Base-by-base conservation (phyloP, 1,140 invertebrate genomes). In the Aleiodes sp. region DNA sequence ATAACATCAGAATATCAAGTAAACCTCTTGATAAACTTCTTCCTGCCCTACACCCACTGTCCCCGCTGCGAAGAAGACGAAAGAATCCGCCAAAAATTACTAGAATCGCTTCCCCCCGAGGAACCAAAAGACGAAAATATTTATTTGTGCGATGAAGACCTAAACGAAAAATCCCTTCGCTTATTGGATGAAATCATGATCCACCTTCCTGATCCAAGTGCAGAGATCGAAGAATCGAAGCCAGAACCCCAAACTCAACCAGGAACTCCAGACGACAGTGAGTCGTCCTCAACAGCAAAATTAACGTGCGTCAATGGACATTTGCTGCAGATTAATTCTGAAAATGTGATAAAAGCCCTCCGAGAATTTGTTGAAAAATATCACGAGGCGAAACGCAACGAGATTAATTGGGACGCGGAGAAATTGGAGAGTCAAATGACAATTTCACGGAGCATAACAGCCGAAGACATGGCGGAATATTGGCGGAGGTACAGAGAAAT, bases 21-120 rank as follows among this genome's bases (percentile, higher is more conserved):
- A 0, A 73, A 88, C 57, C 75, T 87, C 24, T 73, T 91, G 12
- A 72, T 88, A 1, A 81, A 88, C 59, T 87, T 87, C 46, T 91
- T 91, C 75, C 61, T 88, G 31, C 90, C 90, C 0, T 91, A 90
- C 65, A 81, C 88, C 2, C 86, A 86, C 66, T 91, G 90, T 75
- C 82, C 86, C 0, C 84, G 79, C 28, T 91, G 90, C 73, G 73
- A 77, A 46, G 74, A 76, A 76, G 80, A 59, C 66, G 12, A 70
- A 75, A 68, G 68, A 76, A 31, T 61, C 26, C 29, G 41, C 26
- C 14, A 35, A n/a, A n/a, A n/a, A 9, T 31, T 43, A 26, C 29
- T 7, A 12, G 24, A 63, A 64, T n/a, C 65, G 28, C 28, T 46
- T 35, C 35, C 19, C 28, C 28, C 7, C 7, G 46, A 63, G 9